Conservation (phyloP, 2,888 invertebrate genomes). For the Lissonota sp. region DNA sequence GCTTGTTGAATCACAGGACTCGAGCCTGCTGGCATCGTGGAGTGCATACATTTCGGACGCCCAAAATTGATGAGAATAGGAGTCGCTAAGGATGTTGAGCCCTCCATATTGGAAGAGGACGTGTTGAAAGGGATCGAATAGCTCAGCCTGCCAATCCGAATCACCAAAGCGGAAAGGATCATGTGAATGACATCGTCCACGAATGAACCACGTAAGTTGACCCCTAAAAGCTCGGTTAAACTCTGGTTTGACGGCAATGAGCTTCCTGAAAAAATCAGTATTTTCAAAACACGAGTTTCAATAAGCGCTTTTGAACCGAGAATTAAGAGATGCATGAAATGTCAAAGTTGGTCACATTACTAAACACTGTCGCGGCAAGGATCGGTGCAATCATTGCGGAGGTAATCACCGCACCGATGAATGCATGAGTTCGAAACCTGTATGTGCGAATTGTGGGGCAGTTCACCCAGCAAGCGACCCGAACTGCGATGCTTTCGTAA, state of each 20-base stretch:
- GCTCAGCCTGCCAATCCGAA: background rate
- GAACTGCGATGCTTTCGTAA: slow-evolving; percentile 1
- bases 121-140: slow-evolving; percentile 24
- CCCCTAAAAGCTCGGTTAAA: background rate
- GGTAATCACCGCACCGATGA: background rate
- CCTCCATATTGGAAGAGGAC: background rate
- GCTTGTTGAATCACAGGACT: too few relatives aligned
- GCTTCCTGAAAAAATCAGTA: background rate
- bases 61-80: background rate
- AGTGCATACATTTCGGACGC: slow-evolving; percentile 13
- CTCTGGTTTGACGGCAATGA: slow-evolving; percentile 4
- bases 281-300: background rate
- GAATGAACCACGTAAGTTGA: background rate
- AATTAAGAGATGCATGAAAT: slow-evolving; percentile 11
- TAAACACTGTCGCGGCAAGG: background rate
- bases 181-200: background rate
- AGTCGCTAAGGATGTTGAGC: slow-evolving; percentile 5
- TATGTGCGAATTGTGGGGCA: slow-evolving; percentile 28
- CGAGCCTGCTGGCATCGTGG: too few relatives aligned
- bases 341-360: slow-evolving; percentile 26
- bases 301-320: background rate
- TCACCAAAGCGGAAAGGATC: background rate
- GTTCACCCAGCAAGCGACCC: slow-evolving; percentile 11
- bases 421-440: background rate
- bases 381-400: background rate